These are phyloP conservation scores for Pemphigus obesinymphae DNA, from an alignment of 1,140 invertebrate species.

Conservation along the genomic window DNA sequence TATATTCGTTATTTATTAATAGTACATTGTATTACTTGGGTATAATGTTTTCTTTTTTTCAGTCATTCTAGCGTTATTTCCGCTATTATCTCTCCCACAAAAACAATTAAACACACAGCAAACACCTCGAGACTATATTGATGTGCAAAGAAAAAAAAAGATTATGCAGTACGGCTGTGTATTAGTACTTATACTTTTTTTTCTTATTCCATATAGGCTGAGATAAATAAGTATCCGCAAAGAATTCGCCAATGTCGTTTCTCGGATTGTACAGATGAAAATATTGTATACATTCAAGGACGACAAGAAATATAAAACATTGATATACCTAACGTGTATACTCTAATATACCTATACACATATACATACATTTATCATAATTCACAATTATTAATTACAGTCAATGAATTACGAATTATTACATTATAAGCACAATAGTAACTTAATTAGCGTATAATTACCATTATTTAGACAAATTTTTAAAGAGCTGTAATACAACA, in stretches of 20 bases:
- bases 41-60: not conserved
- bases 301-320: not conserved
- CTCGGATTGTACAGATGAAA: not conserved
- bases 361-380: no score
- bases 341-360: no score
- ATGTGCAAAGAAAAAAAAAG: not conserved
- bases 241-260: not conserved
- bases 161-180: not conserved
- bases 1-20: not conserved
- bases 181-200: no score
- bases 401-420: no score
- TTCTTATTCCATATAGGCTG: not conserved
- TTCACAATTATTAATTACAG: no score
- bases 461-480: no score
- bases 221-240: not conserved
- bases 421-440: no score
- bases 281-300: not conserved
- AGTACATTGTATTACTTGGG: not conserved
- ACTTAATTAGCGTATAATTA: no score
- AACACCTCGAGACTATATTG: not conserved
- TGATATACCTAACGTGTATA: no score
- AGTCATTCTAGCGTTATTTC: not conserved
- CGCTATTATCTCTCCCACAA: not conserved
- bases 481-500: no score
- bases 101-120: not conserved